Evolutionary conservation across 2,888 invertebrate genomes (phyloP).

Genomic region (Oxytorus armatus): DNA sequence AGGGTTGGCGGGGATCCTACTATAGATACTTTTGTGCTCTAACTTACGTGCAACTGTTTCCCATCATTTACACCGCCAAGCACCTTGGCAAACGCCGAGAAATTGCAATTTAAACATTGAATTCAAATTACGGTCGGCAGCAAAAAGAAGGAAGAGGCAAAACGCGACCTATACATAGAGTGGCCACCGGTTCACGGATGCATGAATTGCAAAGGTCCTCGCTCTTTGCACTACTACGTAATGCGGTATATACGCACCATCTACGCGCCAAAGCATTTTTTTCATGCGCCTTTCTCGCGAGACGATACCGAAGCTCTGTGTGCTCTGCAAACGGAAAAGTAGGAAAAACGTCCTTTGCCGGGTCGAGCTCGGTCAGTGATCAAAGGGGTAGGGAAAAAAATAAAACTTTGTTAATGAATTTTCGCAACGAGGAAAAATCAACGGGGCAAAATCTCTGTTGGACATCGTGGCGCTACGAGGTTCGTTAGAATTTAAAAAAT

Average conservation of each 20-base stretch:
- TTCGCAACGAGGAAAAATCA: slow-evolving; percentile 66
- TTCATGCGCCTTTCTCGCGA: neutral
- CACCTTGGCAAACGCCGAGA: slow-evolving; percentile 61
- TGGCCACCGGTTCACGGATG: slow-evolving; percentile 21
- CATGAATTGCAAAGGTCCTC: slow-evolving; percentile 1
- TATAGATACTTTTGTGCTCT: slow-evolving; percentile 23
- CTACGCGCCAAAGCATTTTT: slow-evolving; percentile 7
- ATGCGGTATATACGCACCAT: neutral
- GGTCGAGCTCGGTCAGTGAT: neutral
- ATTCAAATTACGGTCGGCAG: slow-evolving; percentile 72
- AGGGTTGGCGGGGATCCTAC: slow-evolving; percentile 6
- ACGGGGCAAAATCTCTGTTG: slow-evolving; percentile 65
- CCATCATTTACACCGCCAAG: slow-evolving; percentile 20
- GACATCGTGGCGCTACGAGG: neutral
- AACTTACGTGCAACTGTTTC: slow-evolving; percentile 50
- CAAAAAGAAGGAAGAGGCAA: slow-evolving; percentile 36
- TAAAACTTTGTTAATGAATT: slow-evolving; percentile 76
- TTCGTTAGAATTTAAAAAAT: slow-evolving; percentile 35
- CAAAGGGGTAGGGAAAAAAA: slow-evolving; percentile 38
- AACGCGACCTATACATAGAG: neutral
- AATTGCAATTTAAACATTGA: slow-evolving; percentile 77
- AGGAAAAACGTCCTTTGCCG: slow-evolving; percentile 7
- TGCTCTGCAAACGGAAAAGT: neutral
- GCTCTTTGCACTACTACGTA: neutral
- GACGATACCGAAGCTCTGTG: neutral